Evolutionary conservation across 2,113 vertebrate species (phyloP), one percentile per base, ranked within the genome.

Genomic region (Chaetodon auriga): DNA sequence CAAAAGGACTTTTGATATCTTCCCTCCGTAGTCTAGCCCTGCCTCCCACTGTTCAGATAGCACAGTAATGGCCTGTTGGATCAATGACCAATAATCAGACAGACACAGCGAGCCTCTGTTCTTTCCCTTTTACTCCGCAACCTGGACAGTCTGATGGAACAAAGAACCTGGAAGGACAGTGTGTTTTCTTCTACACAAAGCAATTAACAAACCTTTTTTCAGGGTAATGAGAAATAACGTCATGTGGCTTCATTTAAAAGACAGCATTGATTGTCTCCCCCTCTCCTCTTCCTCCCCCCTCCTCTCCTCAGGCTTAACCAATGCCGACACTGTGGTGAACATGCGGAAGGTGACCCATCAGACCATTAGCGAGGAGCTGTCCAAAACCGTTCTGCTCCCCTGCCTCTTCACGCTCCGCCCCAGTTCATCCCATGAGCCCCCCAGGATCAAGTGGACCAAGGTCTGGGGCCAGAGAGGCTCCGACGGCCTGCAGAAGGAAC

Each of bases 391-490:
- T 19, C 92, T 96, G 7, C 95, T 99, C 13, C 97, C 98, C 54
- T 99, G 98, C 86, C 87, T 98, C 85, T 99, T 98, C 90, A 92
- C 95, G 0, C 93, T 98, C 57, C 94, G 88, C 1, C 92, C 95
- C 4, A 83, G 81, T 46, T 82, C 94, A 21, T 80, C 92, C 0
- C 93, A 85, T 0, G 97, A 98, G 60, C 94, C 95, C 0, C 97
- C 98, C 1, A 96, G 98, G 13, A 93, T 99, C 94, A 99, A 99
- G 89, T 99, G 98, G 98, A 98, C 97, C 90, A 98, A 97, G 74
- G 96, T 99, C 57, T 97, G 96, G 94, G 96, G 97, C 0, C 97
- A 96, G 3, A 81, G 84, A 0, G 95, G 95, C 30, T 92, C 93
- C 0, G 95, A 95, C 0, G 97, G 97, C 7, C 94, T 95, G 57